Conservation (phyloP, 2,888 invertebrate genomes). For the Baronia brevicornis region DNA sequence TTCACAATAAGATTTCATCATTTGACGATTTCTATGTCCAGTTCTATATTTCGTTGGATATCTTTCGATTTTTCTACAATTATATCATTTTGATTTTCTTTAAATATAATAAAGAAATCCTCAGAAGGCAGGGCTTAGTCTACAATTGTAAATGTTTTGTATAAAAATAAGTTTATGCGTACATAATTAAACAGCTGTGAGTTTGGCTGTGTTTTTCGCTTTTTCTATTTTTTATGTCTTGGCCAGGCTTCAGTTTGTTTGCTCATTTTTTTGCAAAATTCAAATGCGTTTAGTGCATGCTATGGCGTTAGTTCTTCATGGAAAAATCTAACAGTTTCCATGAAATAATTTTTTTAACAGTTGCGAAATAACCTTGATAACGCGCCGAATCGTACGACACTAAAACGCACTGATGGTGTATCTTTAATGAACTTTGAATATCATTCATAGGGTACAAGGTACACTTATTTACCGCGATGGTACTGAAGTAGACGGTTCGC, state of each 20-base stretch:
- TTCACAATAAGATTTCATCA: slow-evolving; percentile 21
- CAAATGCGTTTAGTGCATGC: slow-evolving; percentile 57
- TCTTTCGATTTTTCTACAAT: slow-evolving; percentile 12
- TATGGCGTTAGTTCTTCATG: slow-evolving; percentile 8
- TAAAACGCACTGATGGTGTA: no score
- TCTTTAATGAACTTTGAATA: slow-evolving; percentile 1
- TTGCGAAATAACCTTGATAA: slow-evolving; percentile 9
- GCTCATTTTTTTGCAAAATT: slow-evolving; percentile 38
- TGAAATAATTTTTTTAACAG: slow-evolving; percentile 5
- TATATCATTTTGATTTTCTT: no score
- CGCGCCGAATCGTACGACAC: slow-evolving; percentile 19
- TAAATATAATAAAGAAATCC: slow-evolving; percentile 47
- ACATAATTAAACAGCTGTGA: slow-evolving; percentile 41
- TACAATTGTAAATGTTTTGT: slow-evolving; percentile 37
- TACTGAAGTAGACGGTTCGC: slow-evolving; percentile 78
- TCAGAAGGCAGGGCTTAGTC: slow-evolving; percentile 68
- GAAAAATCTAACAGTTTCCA: slow-evolving; percentile 11
- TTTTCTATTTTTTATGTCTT: slow-evolving; percentile 51
- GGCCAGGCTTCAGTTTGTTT: slow-evolving; percentile 65
- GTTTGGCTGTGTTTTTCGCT: slow-evolving; percentile 52
- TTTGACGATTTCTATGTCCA: slow-evolving; percentile 14
- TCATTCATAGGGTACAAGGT: slow-evolving; percentile 80
- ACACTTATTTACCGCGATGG: slow-evolving; percentile 85
- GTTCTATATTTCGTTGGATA: slow-evolving; percentile 26
- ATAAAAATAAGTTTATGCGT: slow-evolving; percentile 28